Evolutionary conservation across 2,888 invertebrate genomes (phyloP).

Genomic region (Cancer borealis): DNA sequence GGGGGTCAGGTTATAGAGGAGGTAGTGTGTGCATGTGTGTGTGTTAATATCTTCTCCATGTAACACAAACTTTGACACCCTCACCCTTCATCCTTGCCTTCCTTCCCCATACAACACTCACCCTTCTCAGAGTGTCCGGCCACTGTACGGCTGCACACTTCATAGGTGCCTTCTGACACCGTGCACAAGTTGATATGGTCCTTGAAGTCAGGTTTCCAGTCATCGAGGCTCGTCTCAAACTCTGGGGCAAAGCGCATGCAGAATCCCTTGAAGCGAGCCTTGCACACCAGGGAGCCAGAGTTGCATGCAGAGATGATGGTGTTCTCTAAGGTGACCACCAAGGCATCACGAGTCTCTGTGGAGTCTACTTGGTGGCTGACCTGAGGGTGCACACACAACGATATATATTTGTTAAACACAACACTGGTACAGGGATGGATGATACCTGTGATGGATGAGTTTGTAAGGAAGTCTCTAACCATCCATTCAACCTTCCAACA

Average conservation of each 20-base stretch:
- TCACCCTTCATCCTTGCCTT: neutral
- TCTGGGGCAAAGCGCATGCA: conserved; percentile 98
- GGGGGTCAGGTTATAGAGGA: neutral
- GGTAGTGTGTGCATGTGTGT: neutral
- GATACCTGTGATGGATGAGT: neutral
- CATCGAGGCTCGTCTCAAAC: conserved; percentile 96
- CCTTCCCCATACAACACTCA: conserved; percentile 79
- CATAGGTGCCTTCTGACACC: conserved; percentile 99
- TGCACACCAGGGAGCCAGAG: conserved; percentile 96
- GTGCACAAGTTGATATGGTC: conserved; percentile 93
- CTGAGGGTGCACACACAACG: conserved; percentile 40
- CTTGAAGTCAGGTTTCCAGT: conserved; percentile 94
- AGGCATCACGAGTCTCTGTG: conserved; percentile 90
- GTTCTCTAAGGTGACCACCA: conserved; percentile 96
- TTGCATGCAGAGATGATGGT: conserved; percentile 98
- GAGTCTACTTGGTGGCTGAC: conserved; percentile 76
- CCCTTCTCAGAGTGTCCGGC: conserved; percentile 90
- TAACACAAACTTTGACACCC: neutral
- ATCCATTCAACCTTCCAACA: neutral
- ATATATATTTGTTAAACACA: neutral
- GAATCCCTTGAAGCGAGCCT: conserved; percentile 92
- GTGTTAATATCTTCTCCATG: neutral
- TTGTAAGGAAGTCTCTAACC: neutral
- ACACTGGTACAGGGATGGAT: neutral
- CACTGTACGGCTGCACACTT: conserved; percentile 95